These are phyloP conservation scores for Bimastos eiseni DNA, from an alignment of 2,888 invertebrate species.

Conservation along the genomic window DNA sequence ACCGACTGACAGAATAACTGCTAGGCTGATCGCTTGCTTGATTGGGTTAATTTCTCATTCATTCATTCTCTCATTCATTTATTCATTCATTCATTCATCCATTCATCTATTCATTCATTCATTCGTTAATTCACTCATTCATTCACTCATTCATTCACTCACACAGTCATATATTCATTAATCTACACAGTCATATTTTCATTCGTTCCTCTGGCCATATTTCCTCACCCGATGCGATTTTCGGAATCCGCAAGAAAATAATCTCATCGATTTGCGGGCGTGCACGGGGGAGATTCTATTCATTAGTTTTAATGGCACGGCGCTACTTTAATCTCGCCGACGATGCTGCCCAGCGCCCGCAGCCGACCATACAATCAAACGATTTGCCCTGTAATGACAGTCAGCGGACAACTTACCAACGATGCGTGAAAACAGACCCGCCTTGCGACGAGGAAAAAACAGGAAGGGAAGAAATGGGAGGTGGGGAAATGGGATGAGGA, in stretches of 20 bases:
- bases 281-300: background rate
- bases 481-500: background rate
- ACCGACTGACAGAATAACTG: too few species aligned
- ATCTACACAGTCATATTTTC: too few species aligned
- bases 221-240: constrained; percentile 6
- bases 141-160: too few species aligned
- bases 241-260: background rate
- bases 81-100: too few species aligned
- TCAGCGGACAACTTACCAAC: background rate
- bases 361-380: background rate
- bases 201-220: background rate
- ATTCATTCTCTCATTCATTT: too few species aligned
- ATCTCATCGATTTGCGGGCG: background rate
- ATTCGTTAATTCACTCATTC: too few species aligned
- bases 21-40: too few species aligned
- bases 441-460: background rate
- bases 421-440: constrained; percentile 13
- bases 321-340: constrained; percentile 6
- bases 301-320: background rate
- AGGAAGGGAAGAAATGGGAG: background rate
- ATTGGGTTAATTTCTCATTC: too few species aligned
- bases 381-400: constrained; percentile 13
- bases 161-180: too few species aligned
- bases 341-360: background rate
- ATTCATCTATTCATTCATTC: too few species aligned